phyloP scores from a whole-genome alignment of 1,140 invertebrate genomes.

The Rhyacophila brunnea region DNA sequence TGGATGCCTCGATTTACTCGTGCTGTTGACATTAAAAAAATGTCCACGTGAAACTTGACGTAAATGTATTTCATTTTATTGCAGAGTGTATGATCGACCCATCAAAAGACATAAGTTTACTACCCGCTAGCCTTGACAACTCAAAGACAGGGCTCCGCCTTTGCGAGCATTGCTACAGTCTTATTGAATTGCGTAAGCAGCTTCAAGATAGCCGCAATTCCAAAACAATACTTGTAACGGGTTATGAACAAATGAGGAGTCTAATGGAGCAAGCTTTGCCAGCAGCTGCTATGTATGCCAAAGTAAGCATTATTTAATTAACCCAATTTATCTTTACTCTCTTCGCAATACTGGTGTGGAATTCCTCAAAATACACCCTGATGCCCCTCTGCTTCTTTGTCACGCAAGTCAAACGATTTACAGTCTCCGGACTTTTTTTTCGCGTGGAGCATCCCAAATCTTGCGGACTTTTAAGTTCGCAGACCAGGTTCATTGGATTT shows the following conservation, averaged over 20 bases:
- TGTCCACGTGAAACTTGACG: no score
- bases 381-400: no score
- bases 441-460: no score
- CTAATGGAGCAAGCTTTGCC: slow-evolving; percentile 75
- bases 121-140: slow-evolving; percentile 20
- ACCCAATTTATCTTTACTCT: slow-evolving; percentile 14
- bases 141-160: slow-evolving; percentile 65
- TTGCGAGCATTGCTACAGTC: slow-evolving; percentile 79
- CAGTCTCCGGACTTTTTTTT: no score
- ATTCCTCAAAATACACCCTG: no score
- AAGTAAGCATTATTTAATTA: slow-evolving; percentile 67
- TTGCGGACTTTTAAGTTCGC: no score
- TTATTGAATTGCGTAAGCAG: slow-evolving; percentile 78
- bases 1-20: no score
- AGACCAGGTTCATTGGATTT: no score
- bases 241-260: slow-evolving; percentile 79
- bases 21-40: no score
- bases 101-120: slow-evolving; percentile 39
- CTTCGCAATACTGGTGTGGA: no score
- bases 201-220: slow-evolving; percentile 77
- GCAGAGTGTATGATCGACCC: slow-evolving; percentile 57
- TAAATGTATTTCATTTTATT: slow-evolving; percentile 4
- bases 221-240: slow-evolving; percentile 75
- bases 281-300: slow-evolving; percentile 78
- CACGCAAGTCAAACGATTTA: no score